phyloP scores from a whole-genome alignment of 2,888 invertebrate species.

The Ptychoptera albimana region DNA sequence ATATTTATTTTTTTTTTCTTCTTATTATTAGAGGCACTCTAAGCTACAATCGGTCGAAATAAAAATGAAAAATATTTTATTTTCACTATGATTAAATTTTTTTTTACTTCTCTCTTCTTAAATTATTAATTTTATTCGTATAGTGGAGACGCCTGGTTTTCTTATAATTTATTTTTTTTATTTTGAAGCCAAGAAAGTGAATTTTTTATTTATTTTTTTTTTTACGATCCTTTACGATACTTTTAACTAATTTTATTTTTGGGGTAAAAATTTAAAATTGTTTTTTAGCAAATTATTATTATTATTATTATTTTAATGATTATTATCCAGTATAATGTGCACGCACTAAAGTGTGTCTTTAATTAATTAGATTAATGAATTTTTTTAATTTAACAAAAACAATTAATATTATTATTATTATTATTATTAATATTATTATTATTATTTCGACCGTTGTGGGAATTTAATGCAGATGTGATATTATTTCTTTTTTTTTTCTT shows the following conservation, averaged over 20 bases:
- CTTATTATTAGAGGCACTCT: conserved; percentile 19
- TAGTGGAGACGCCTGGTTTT: background rate
- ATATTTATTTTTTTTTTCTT: too few relatives aligned
- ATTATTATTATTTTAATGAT: too few relatives aligned
- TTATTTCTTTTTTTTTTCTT: conserved; percentile 31
- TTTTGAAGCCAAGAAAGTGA: background rate
- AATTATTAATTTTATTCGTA: conserved; percentile 6
- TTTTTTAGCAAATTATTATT: too few relatives aligned
- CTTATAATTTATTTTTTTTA: background rate
- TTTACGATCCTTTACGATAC: too few relatives aligned
- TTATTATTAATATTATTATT: too few relatives aligned
- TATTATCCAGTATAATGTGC: too few relatives aligned
- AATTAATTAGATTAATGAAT: background rate
- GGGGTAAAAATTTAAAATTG: too few relatives aligned
- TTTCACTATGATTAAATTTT: background rate
- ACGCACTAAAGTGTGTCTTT: background rate
- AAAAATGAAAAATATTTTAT: conserved; percentile 14
- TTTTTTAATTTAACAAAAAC: background rate
- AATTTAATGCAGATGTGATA: conserved; percentile 8
- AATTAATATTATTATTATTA: too few relatives aligned
- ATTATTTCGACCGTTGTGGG: too few relatives aligned
- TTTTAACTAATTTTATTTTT: too few relatives aligned
- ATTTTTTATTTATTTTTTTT: conserved; percentile 20
- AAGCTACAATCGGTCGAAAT: conserved; percentile 19
- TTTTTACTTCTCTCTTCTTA: background rate